A percentile compares a stretch with the other conserved stretches of the same genome.
phyloP scores from a whole-genome alignment of 1,140 invertebrate genomes.

The Caenorhabditis elegans region DNA sequence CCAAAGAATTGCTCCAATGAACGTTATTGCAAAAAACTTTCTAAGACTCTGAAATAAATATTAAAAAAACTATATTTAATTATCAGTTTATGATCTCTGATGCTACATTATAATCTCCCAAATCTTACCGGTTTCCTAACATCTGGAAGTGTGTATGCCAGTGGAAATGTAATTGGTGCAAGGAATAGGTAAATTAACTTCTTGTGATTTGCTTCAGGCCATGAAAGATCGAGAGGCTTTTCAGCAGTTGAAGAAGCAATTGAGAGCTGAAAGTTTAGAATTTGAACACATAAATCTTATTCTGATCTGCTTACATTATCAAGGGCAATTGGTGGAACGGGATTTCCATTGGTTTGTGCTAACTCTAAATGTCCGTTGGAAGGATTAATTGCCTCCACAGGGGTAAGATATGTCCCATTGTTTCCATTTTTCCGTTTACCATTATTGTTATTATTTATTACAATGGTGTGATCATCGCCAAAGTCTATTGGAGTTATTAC shows the following conservation, averaged over 20 bases:
- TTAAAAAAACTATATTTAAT: too few relatives aligned
- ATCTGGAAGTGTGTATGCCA: constrained; percentile 92
- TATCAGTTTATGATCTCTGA: too few relatives aligned
- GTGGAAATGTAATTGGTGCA: constrained; percentile 87
- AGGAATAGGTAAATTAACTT: constrained; percentile 86
- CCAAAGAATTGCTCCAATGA: constrained; percentile 83
- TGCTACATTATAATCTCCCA: not conserved
- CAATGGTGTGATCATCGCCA: not conserved
- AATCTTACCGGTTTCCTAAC: constrained; percentile 65
- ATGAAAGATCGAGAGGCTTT: constrained; percentile 71
- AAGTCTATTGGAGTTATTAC: not conserved
- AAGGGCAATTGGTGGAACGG: not conserved
- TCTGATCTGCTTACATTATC: constrained; percentile 3
- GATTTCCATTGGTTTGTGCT: not conserved
- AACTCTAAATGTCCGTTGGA: not conserved
- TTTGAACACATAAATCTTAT: not conserved
- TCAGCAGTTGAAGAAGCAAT: constrained; percentile 50
- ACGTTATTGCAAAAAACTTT: constrained; percentile 85
- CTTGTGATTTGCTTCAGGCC: constrained; percentile 77
- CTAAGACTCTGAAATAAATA: constrained; percentile 62
- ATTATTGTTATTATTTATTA: not conserved
- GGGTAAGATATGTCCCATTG: constrained; percentile 1
- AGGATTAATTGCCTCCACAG: not conserved
- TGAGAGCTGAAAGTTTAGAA: not conserved
- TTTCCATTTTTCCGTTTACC: not conserved